Conservation (phyloP, 2,113 vertebrate genomes). For the Zapus hudsonius region DNA sequence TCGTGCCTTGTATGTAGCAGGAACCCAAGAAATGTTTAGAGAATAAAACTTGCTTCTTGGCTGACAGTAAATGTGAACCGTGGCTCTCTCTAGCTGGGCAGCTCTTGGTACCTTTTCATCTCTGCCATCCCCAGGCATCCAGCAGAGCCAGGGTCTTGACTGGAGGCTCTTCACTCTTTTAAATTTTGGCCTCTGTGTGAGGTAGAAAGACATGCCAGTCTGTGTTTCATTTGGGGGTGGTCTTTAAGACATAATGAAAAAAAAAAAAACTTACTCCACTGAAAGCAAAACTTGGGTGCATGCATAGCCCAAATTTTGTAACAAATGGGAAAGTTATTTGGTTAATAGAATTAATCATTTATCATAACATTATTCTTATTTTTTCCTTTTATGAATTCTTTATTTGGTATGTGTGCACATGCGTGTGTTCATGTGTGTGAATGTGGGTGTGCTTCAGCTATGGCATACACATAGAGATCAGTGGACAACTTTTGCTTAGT, state of each 20-base stretch:
- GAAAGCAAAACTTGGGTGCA: background rate
- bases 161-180: background rate
- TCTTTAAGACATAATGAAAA: background rate
- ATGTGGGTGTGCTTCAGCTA: too few species aligned
- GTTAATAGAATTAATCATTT: background rate
- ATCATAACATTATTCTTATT: background rate
- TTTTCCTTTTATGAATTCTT: background rate
- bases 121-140: background rate
- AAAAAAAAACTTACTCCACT: background rate
- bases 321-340: background rate
- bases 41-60: background rate
- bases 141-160: background rate
- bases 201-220: background rate
- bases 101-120: background rate
- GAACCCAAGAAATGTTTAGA: background rate
- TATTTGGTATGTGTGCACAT: background rate
- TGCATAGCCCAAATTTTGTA: background rate
- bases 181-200: background rate
- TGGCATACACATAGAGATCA: too few species aligned
- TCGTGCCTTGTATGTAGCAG: background rate
- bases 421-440: too few species aligned
- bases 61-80: background rate
- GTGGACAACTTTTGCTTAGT: too few species aligned
- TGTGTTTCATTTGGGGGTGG: background rate
- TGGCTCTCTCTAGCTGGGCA: background rate